phyloP scores from a whole-genome alignment of 2,113 vertebrate genomes.

The Oryzias celebensis region DNA sequence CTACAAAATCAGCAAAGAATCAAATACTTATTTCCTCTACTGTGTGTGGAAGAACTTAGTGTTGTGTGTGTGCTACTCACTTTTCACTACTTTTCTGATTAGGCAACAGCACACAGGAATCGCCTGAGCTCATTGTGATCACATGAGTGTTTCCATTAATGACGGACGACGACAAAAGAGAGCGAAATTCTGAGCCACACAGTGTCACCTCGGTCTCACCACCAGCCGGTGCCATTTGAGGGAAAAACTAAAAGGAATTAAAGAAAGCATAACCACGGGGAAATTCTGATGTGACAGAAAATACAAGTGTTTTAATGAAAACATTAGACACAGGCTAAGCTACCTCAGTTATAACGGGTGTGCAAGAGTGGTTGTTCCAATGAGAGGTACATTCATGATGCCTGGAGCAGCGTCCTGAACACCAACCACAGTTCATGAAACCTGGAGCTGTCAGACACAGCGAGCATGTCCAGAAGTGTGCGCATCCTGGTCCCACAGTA shows the following conservation, averaged over 20 bases:
- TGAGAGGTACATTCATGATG: conserved; percentile 71
- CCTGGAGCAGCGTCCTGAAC: conserved; percentile 75
- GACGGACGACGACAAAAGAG: conserved; percentile 16
- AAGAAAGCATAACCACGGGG: not conserved
- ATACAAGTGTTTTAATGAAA: too few relatives aligned
- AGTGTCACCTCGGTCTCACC: conserved; percentile 83
- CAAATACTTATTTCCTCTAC: not conserved
- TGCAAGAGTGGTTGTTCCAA: conserved; percentile 82
- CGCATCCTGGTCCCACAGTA: conserved; percentile 85
- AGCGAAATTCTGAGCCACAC: conserved; percentile 86
- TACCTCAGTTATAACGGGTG: conserved; percentile 85
- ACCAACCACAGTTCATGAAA: conserved; percentile 95
- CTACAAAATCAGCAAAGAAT: not conserved
- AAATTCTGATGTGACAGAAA: too few relatives aligned
- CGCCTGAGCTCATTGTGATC: conserved; percentile 77
- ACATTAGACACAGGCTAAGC: too few relatives aligned
- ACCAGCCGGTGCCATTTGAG: conserved; percentile 75
- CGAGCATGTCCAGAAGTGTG: conserved; percentile 85
- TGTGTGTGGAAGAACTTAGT: too few relatives aligned
- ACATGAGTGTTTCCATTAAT: conserved; percentile 54
- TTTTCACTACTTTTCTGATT: conserved; percentile 65
- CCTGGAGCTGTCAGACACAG: conserved; percentile 80
- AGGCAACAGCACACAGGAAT: conserved; percentile 72
- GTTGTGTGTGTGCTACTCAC: conserved; percentile 62
- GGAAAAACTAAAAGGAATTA: conserved; percentile 82